Evolutionary conservation across 2,113 vertebrate genomes (phyloP).

Genomic region (Arizona elegans): DNA sequence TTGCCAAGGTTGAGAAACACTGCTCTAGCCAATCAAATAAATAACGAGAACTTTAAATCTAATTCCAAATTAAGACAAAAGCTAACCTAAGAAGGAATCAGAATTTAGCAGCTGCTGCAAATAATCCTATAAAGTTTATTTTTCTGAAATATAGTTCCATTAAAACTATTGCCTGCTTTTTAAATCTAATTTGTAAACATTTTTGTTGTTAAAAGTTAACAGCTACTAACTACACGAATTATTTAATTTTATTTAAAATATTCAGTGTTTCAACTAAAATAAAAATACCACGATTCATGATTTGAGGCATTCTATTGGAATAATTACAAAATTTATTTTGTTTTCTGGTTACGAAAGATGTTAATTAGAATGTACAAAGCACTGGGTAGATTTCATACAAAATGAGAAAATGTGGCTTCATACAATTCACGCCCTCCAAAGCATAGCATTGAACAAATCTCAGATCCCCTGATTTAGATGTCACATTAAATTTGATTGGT

Average conservation of each 20-base stretch:
- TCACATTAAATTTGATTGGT: not conserved
- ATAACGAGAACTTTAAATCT: not conserved
- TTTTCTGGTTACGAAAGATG: not conserved
- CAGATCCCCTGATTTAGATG: not conserved
- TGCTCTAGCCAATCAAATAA: not conserved
- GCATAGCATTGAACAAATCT: not conserved
- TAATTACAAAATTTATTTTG: not conserved
- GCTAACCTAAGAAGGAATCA: not conserved
- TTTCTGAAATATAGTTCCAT: not conserved
- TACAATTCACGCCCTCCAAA: not conserved
- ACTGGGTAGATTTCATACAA: not conserved
- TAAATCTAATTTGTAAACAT: not conserved
- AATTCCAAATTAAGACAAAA: not conserved
- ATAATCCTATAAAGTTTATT: not conserved
- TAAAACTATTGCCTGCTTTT: not conserved
- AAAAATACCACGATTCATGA: not conserved
- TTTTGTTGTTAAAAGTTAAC: not conserved
- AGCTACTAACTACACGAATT: not conserved
- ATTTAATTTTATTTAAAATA: not conserved
- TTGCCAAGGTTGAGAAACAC: not conserved
- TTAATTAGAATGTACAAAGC: not conserved
- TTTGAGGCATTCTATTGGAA: not conserved
- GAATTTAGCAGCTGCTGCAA: not conserved
- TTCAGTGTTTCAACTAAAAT: not conserved
- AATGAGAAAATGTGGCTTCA: not conserved